A percentile compares a stretch with the other conserved stretches of the same genome.
Conservation (phyloP, 2,113 vertebrate genomes). For the Antigone vipio region DNA sequence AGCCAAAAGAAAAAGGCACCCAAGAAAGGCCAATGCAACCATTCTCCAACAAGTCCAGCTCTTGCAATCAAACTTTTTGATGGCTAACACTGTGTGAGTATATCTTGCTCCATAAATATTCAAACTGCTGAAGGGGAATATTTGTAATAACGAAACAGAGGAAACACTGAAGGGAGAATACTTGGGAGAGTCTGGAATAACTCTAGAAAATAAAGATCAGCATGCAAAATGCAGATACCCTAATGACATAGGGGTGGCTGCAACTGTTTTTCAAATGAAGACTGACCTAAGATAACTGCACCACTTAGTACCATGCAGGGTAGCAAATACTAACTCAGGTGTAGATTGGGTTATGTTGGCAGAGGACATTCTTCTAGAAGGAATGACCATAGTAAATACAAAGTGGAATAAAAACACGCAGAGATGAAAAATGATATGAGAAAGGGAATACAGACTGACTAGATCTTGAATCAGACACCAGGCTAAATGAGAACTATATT, state of each 20-base stretch:
- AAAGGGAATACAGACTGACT: neutral
- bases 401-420: neutral
- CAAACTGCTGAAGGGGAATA: neutral
- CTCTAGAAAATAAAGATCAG: neutral
- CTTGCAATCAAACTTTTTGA: neutral
- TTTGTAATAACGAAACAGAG: neutral
- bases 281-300: neutral
- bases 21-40: neutral
- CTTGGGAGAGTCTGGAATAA: neutral
- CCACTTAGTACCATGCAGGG: neutral
- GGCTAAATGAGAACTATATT: neutral
- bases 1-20: neutral
- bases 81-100: neutral
- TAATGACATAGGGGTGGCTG: neutral
- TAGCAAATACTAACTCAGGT: neutral
- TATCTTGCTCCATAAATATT: neutral
- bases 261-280: neutral
- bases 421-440: neutral
- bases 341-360: neutral
- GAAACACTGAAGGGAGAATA: neutral
- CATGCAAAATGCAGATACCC: neutral
- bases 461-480: neutral
- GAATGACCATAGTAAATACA: neutral
- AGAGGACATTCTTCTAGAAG: neutral
- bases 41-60: neutral